A percentile compares a stretch with the other conserved stretches of the same genome.
phyloP scores from a whole-genome alignment of 2,113 vertebrate species.

The Bostrychus sinensis region DNA sequence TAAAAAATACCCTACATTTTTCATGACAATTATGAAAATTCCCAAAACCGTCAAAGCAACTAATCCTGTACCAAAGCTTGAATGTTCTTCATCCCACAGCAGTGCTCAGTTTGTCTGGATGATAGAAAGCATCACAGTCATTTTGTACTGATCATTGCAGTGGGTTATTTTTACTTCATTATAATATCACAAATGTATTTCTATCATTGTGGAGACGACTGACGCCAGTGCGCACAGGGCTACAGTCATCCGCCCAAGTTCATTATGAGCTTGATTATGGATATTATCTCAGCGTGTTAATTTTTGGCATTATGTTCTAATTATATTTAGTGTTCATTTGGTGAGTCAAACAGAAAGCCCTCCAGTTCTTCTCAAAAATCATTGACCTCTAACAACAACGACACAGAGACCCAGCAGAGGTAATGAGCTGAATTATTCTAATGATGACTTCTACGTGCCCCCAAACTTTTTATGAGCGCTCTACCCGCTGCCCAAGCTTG shows the following conservation, averaged over 20 bases:
- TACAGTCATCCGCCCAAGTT: conserved; percentile 9
- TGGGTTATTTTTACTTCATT: background rate
- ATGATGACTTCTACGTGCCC: conserved; percentile 27
- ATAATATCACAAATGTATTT: background rate
- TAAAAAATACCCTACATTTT: no score
- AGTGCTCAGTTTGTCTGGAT: no score
- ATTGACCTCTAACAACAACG: conserved; percentile 51
- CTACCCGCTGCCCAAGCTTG: no score
- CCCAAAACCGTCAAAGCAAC: no score
- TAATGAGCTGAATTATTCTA: conserved; percentile 53
- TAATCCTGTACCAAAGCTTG: no score
- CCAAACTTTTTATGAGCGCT: conserved; percentile 43
- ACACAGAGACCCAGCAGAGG: conserved; percentile 14
- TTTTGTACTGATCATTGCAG: background rate
- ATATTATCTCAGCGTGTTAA: conserved; percentile 44
- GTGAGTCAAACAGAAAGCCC: conserved; percentile 39
- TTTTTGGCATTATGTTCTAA: conserved; percentile 47
- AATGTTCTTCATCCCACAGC: no score
- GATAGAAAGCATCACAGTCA: no score
- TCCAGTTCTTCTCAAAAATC: conserved; percentile 39
- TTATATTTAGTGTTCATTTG: conserved; percentile 56
- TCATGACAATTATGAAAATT: no score
- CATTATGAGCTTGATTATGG: conserved; percentile 44
- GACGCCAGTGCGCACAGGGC: background rate
- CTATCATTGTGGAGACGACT: background rate